Evolutionary conservation across 1,140 invertebrate genomes (phyloP), one percentile per base, ranked within the genome.

Genomic region (Pogonomyrmex californicus): DNA sequence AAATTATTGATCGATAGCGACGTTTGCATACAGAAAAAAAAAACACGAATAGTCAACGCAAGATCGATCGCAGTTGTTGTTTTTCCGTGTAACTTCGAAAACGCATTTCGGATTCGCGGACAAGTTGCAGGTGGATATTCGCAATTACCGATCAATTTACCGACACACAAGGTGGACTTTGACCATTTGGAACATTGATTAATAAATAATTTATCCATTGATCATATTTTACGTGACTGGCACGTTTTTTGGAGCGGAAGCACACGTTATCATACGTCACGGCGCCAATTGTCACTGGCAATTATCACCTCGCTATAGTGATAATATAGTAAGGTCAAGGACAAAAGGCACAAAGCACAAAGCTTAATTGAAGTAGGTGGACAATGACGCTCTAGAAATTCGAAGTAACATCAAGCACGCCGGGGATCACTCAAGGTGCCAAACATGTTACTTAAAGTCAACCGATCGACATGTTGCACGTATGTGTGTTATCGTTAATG

Each of bases 391-490:
- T 30, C 1, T 17, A 41, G 49, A 71, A 71, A 47, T 60, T 82
- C 10, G 7, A 58, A 49, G 17, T 12, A 36, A 10, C 9, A 17
- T 60, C 38, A 12, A 17, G 17, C 36, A 10, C 9, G n/a, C 44
- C n/a, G 49, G 7, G 17, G 49, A 41, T 30, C 44, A 23, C 23
- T 36, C 44, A 76, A 75, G 3, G 36, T 58, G 41, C 4, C 38
- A 44, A 77, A 58, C 58, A 36, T 51, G 49, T 30, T 33, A n/a
- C 9, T 70, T 85, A 47, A 68, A 58, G 23, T 63, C 71, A 5
- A 1, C 30, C 1, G 17, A 17, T 23, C 65, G 49, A 12, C 44
- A 12, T 30, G 12, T 68, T 6, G 6, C 10, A 30, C 5, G 44
- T 23, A 2, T 38, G 38, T 6, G 30, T 17, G 38, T 33, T 47